A percentile compares a stretch with the other conserved stretches of the same genome.
Evolutionary conservation across 92 coral and sea anemone species (phyloP).

Genomic region (Actinostola sp.): DNA sequence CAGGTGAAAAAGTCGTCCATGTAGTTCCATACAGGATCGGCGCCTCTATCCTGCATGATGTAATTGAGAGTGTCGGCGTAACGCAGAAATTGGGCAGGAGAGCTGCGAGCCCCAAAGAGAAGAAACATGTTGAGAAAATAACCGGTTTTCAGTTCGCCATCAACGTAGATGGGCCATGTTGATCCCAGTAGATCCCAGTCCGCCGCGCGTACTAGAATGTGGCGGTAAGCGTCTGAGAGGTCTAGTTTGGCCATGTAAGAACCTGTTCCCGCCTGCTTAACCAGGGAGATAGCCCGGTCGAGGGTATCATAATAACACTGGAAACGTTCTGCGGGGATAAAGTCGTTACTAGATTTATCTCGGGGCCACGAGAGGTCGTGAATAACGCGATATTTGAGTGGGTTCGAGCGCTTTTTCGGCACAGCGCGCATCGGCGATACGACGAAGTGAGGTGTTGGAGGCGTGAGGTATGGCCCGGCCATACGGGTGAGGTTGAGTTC

Average conservation of each 20-base stretch:
- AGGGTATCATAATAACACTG: not conserved
- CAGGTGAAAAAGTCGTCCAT: not conserved
- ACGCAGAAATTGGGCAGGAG: slow-evolving; percentile 1
- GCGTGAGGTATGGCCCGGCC: slow-evolving; percentile 2
- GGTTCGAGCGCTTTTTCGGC: too few species aligned
- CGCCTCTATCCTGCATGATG: not conserved
- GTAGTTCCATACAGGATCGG: too few species aligned
- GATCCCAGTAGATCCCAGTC: slow-evolving; percentile 13
- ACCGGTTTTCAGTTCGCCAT: not conserved
- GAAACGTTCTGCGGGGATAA: too few species aligned
- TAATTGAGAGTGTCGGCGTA: not conserved
- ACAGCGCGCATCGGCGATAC: too few species aligned
- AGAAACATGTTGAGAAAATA: slow-evolving; percentile 13
- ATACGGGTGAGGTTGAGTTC: not conserved
- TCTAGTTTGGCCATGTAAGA: not conserved
- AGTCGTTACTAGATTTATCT: too few species aligned
- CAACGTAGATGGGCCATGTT: not conserved
- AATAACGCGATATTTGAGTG: too few species aligned
- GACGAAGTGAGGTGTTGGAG: not conserved
- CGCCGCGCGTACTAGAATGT: not conserved
- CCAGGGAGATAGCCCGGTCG: not conserved
- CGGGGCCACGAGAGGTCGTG: too few species aligned
- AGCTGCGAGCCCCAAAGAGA: slow-evolving; percentile 3
- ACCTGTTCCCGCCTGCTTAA: not conserved
- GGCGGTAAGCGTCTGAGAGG: not conserved